Conservation (phyloP, 1,140 invertebrate genomes). For the Megalopta genalis region DNA sequence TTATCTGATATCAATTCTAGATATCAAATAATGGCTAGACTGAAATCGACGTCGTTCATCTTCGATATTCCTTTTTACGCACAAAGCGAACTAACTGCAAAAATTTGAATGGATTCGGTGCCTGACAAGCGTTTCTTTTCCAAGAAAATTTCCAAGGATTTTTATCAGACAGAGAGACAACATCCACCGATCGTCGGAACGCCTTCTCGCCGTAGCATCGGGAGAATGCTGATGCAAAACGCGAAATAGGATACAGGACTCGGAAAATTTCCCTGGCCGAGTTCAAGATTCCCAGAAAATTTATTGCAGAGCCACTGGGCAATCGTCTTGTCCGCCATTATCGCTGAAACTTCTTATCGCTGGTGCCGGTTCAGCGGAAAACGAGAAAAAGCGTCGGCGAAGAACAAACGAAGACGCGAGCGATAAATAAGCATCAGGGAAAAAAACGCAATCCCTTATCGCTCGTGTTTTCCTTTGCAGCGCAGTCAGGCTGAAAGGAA, state of each 20-base stretch:
- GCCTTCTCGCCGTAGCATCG: too few relatives aligned
- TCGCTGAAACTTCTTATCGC: constrained; percentile 41
- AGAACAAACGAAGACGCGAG: constrained; percentile 19
- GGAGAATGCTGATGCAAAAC: too few relatives aligned
- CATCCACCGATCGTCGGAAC: too few relatives aligned
- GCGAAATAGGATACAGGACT: neutral
- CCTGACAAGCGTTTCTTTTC: too few relatives aligned
- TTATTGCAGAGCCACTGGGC: constrained; percentile 8
- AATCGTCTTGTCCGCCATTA: constrained; percentile 28
- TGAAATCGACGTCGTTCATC: too few relatives aligned
- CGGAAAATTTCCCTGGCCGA: neutral
- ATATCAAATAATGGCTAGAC: too few relatives aligned
- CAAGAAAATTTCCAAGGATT: too few relatives aligned
- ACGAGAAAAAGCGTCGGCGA: neutral
- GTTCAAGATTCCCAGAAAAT: constrained; percentile 1
- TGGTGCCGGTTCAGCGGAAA: neutral
- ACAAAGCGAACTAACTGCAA: too few relatives aligned
- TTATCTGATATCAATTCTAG: too few relatives aligned
- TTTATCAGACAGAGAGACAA: too few relatives aligned
- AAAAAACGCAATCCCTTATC: constrained; percentile 52
- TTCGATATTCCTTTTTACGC: too few relatives aligned
- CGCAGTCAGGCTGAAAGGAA: constrained; percentile 30
- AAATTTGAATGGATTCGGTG: too few relatives aligned
- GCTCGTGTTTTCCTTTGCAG: constrained; percentile 35
- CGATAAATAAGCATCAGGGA: constrained; percentile 48